Evolutionary conservation across 2,888 invertebrate genomes (phyloP).

Genomic region (Nipponacmea schrenckii): DNA sequence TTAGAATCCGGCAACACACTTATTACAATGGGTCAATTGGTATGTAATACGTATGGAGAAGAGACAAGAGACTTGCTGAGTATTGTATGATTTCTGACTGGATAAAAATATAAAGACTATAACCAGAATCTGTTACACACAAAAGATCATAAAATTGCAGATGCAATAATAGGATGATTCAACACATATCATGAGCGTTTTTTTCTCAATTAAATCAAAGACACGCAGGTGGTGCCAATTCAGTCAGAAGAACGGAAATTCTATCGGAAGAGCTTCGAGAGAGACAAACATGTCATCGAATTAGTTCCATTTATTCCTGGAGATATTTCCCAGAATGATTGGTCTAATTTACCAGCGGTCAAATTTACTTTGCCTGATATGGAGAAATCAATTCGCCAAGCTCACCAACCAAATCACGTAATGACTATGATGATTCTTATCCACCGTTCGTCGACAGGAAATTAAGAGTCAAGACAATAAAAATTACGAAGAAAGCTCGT

Average conservation of each 20-base stretch:
- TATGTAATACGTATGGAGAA: no score
- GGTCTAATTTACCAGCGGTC: conserved; percentile 6
- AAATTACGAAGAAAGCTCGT: not conserved
- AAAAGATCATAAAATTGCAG: no score
- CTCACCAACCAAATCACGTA: conserved; percentile 5
- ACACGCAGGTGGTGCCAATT: conserved; percentile 19
- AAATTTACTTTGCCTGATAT: not conserved
- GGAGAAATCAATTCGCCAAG: not conserved
- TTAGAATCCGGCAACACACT: no score
- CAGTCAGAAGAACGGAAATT: conserved; percentile 20
- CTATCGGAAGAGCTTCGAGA: conserved; percentile 17
- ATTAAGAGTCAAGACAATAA: conserved; percentile 7
- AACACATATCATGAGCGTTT: no score
- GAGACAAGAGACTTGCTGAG: no score
- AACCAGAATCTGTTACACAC: no score
- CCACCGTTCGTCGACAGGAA: not conserved
- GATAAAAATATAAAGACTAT: no score
- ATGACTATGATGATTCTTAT: not conserved
- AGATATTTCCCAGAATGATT: not conserved
- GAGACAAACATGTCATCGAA: conserved; percentile 18
- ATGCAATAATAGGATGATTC: no score
- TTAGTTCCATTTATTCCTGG: conserved; percentile 5
- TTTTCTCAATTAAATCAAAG: no score
- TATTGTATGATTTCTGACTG: no score
- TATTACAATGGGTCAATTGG: no score